phyloP scores from a whole-genome alignment of 2,797 vertebrate species.

The Pangasius djambal region DNA sequence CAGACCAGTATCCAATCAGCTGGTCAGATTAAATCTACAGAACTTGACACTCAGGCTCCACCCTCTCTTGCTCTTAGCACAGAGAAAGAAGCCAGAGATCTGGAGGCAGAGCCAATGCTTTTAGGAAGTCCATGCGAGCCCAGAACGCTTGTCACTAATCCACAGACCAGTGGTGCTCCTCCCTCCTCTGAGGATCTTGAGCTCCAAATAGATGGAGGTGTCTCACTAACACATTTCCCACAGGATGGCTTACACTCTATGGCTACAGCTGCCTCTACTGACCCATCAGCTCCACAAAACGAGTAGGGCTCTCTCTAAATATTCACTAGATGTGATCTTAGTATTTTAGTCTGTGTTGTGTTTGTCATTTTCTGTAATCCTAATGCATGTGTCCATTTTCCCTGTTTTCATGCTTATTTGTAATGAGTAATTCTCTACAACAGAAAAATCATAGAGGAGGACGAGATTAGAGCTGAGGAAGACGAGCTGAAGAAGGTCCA shows the following conservation, averaged over 20 bases:
- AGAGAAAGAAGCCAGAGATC: slow-evolving; percentile 61
- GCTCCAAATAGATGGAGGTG: slow-evolving; percentile 89
- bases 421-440: slow-evolving; percentile 41
- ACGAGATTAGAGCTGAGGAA: slow-evolving; percentile 80
- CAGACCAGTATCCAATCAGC: slow-evolving; percentile 55
- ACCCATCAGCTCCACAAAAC: slow-evolving; percentile 85
- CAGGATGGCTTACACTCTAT: slow-evolving; percentile 93
- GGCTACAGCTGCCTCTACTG: slow-evolving; percentile 81
- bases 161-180: slow-evolving; percentile 80
- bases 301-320: slow-evolving; percentile 93
- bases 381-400: slow-evolving; percentile 18
- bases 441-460: slow-evolving; percentile 87
- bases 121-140: slow-evolving; percentile 61
- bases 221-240: slow-evolving; percentile 87
- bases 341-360: slow-evolving; percentile 3
- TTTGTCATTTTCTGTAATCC: slow-evolving; percentile 16
- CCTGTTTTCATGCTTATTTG: neutral
- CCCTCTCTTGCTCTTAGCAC: slow-evolving; percentile 57
- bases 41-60: slow-evolving; percentile 55
- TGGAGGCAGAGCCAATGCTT: slow-evolving; percentile 71
- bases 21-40: slow-evolving; percentile 28
- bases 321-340: slow-evolving; percentile 68
- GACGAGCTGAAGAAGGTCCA: slow-evolving; percentile 80
- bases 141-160: slow-evolving; percentile 75
- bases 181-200: slow-evolving; percentile 84